Conservation (phyloP, 2,797 vertebrate species). For the Garrulus glandarius region DNA sequence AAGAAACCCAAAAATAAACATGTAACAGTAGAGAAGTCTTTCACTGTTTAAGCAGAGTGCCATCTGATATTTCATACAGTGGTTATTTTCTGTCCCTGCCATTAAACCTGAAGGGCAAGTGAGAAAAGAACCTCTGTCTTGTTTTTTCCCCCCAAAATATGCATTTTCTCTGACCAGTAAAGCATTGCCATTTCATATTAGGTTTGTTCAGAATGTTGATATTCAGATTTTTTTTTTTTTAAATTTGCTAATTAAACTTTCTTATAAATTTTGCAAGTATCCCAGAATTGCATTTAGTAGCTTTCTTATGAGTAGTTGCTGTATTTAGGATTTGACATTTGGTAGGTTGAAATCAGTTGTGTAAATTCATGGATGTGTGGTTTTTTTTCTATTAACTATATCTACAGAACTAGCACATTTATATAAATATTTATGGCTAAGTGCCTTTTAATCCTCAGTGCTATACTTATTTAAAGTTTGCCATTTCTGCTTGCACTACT, state of each 20-base stretch:
- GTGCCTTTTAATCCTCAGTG: conserved; percentile 2
- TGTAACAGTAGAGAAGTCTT: not conserved
- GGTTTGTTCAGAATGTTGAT: not conserved
- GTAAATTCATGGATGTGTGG: not conserved
- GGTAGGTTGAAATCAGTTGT: not conserved
- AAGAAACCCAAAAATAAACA: not conserved
- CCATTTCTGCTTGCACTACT: not conserved
- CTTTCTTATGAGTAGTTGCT: not conserved
- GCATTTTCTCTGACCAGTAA: not conserved
- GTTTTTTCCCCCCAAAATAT: rapidly evolving
- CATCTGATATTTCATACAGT: not conserved
- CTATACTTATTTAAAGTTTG: not conserved
- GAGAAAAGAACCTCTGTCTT: not conserved
- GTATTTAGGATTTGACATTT: not conserved
- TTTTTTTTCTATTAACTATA: not conserved
- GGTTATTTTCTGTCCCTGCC: not conserved
- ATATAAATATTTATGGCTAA: not conserved
- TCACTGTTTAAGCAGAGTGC: not conserved
- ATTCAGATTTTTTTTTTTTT: not conserved
- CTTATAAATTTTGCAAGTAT: not conserved
- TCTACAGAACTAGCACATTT: not conserved
- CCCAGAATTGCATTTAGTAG: not conserved
- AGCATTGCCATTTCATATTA: not conserved
- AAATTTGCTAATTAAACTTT: not conserved
- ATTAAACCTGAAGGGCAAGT: not conserved